Base-by-base conservation (phyloP, 1,140 invertebrate genomes). In the Grapholita molesta region DNA sequence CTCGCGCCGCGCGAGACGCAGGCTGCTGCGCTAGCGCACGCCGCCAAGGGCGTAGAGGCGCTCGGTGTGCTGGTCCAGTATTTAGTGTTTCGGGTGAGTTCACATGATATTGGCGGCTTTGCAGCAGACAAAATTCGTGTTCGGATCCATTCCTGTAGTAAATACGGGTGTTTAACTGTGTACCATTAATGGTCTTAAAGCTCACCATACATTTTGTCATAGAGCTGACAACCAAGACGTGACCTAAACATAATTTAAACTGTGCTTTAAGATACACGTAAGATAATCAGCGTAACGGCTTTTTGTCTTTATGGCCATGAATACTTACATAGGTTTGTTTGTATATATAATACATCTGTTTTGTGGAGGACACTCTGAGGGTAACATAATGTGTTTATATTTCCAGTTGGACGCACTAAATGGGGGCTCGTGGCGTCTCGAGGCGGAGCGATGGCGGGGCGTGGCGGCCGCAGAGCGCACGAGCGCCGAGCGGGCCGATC, bases 11-110 rank as follows among this genome's bases (percentile, higher is more conserved):
- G 75, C 18, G 84, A 86, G 9, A 42, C 25, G 21, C 84, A 90
- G 61, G 71, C 80, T 1, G 80, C 72, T 5, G 84, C 85, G 21
- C 81, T 89, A 8, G 81, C 86, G 9, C 88, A 90, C 68, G 86
- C 90, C 25, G 81, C 89, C 21, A 91, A 92, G 75, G 92, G 94
- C 24, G 92, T 95, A 7, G 94, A 96, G 82, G 95, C 95, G 0
- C 86, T 96, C 24, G 94, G 94, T 15, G 93, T 96, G 21, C 93
- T 95, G 30, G 93, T 96, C 52, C 94, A 96, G 79, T 95, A 96
- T 85, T 90, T 96, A 64, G 94, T 95, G 70, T 94, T 94, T 83
- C 93, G 95, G 85, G 95, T 96, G 88, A 94, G 94, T 85, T 69
- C 0, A 9, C 9, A n/a, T n/a, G 28, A 38, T 38, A n/a, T 11